A percentile compares a stretch with the other conserved stretches of the same genome.
phyloP scores from a whole-genome alignment of 2,888 invertebrate species.

The Ceriagrion tenellum region DNA sequence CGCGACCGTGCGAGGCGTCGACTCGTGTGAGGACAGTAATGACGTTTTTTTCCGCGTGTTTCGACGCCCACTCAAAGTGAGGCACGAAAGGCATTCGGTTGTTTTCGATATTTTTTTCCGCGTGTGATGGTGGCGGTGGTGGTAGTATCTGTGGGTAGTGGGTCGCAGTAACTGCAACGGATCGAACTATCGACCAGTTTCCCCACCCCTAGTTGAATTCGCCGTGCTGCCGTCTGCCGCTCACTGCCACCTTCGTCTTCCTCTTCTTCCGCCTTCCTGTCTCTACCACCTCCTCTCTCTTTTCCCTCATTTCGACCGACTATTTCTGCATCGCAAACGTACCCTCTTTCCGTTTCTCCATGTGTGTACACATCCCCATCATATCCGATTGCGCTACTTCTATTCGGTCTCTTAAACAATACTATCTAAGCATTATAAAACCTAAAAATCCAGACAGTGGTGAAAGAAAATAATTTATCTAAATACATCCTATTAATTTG shows the following conservation, averaged over 20 bases:
- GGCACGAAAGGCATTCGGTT: constrained; percentile 11
- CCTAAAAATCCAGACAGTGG: too few relatives aligned
- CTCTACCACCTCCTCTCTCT: not conserved
- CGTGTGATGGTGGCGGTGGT: not conserved
- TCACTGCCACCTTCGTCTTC: not conserved
- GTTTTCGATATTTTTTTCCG: constrained; percentile 19
- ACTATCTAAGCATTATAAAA: too few relatives aligned
- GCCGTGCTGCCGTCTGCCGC: constrained; percentile 35
- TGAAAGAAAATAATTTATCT: too few relatives aligned
- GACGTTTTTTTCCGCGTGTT: not conserved
- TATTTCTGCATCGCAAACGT: not conserved
- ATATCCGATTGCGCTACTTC: not conserved
- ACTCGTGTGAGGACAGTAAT: constrained; percentile 6
- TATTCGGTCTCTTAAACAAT: too few relatives aligned
- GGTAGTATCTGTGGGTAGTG: constrained; percentile 49
- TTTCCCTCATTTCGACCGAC: not conserved
- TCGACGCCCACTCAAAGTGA: constrained; percentile 26
- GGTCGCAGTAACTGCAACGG: constrained; percentile 64
- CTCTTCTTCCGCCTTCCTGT: not conserved
- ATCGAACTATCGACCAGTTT: constrained; percentile 63
- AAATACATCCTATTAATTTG: too few relatives aligned
- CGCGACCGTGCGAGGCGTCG: not conserved
- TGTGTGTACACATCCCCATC: not conserved
- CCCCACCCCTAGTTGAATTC: not conserved
- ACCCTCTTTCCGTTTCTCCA: not conserved